These are phyloP conservation scores for Macaria liturata DNA, from an alignment of 2,888 invertebrate genomes.

Conservation along the genomic window DNA sequence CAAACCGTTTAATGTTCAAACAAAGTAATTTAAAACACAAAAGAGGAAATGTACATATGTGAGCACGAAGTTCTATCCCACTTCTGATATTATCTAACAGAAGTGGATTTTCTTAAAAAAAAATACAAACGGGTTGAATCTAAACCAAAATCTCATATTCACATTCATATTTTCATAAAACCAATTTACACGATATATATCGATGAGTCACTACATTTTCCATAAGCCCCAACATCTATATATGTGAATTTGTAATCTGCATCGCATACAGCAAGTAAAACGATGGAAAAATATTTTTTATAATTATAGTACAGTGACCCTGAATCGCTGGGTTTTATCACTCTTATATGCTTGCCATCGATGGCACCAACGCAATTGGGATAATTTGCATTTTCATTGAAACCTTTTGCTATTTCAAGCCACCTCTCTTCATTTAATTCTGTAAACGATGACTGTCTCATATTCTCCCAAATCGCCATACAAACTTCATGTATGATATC, in stretches of 20 bases:
- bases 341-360: slow-evolving; percentile 29
- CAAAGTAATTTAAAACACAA: too few species aligned
- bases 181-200: too few species aligned
- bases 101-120: too few species aligned
- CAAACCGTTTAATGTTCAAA: too few species aligned
- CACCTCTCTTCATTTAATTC: slow-evolving; percentile 37
- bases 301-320: slow-evolving; percentile 39
- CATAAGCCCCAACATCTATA: slow-evolving; percentile 32
- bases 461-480: slow-evolving; percentile 36
- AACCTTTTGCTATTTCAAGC: slow-evolving; percentile 38
- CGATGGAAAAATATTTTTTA: slow-evolving; percentile 39
- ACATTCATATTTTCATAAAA: too few species aligned
- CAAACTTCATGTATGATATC: slow-evolving; percentile 41
- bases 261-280: slow-evolving; percentile 38
- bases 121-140: too few species aligned
- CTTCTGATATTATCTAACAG: too few species aligned
- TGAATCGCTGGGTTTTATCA: slow-evolving; percentile 30
- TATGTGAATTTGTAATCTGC: slow-evolving; percentile 38
- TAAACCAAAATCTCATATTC: too few species aligned
- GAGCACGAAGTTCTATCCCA: too few species aligned
- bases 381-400: slow-evolving; percentile 25
- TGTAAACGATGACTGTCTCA: slow-evolving; percentile 31
- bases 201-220: slow-evolving; percentile 31
- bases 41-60: too few species aligned
- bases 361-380: slow-evolving; percentile 22